Conservation (phyloP, 2,888 invertebrate species). For the Luperina nickerlii region DNA sequence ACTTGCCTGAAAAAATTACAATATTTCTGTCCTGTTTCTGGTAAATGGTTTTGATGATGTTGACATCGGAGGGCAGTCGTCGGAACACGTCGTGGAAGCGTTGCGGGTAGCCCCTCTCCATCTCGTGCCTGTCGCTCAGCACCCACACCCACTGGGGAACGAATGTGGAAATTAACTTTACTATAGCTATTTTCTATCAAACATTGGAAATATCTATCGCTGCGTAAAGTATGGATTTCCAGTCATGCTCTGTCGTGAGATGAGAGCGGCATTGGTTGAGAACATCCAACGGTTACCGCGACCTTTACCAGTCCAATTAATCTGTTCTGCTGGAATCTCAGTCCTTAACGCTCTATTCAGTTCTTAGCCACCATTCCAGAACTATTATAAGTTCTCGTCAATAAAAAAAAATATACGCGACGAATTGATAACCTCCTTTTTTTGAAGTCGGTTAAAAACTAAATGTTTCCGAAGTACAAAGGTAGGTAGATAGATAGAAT, state of each 20-base stretch:
- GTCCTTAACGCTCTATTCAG: not conserved
- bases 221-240: not conserved
- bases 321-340: not conserved
- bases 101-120: slow-evolving; percentile 81
- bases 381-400: not conserved
- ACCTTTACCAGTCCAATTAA: not conserved
- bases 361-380: not conserved
- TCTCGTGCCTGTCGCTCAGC: slow-evolving; percentile 79
- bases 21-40: slow-evolving; percentile 92
- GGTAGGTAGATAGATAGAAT: no score
- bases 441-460: no score
- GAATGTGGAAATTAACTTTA: not conserved
- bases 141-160: slow-evolving; percentile 92
- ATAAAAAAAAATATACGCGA: no score
- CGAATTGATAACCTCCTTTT: no score
- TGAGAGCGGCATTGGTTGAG: not conserved
- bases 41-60: slow-evolving; percentile 92
- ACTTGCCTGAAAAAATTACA: slow-evolving; percentile 92
- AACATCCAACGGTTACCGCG: not conserved
- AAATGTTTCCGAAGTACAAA: not conserved
- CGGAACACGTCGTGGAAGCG: slow-evolving; percentile 91
- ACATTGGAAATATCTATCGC: not conserved
- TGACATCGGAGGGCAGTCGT: slow-evolving; percentile 89
- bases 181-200: not conserved
- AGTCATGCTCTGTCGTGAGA: not conserved